phyloP scores from a whole-genome alignment of 2,113 vertebrate species.

The Macquaria australasica region DNA sequence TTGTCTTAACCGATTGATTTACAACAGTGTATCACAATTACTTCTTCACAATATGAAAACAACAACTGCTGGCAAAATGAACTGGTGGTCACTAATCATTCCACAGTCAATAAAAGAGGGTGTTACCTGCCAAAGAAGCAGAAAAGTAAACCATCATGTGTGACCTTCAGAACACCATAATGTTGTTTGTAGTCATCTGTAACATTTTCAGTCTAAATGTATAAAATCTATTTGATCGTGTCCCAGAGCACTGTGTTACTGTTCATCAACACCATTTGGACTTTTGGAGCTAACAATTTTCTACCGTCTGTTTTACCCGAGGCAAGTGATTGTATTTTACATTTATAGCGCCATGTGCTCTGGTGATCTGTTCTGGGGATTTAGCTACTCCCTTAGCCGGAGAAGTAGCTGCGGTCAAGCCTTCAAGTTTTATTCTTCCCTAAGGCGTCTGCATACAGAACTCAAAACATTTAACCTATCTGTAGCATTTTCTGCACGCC shows the following conservation, averaged over 20 bases:
- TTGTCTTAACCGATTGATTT: neutral
- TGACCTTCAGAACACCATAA: neutral
- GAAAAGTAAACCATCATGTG: neutral
- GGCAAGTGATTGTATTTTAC: conserved; percentile 13
- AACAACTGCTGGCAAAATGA: neutral
- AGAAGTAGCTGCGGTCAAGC: neutral
- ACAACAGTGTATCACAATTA: neutral
- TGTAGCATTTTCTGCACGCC: neutral
- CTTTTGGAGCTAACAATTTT: neutral
- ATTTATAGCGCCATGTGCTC: conserved; percentile 22
- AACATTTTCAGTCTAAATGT: neutral
- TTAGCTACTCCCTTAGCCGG: neutral
- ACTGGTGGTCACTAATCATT: neutral
- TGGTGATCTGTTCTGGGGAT: neutral
- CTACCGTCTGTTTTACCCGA: neutral
- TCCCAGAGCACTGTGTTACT: conserved; percentile 8
- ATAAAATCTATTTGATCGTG: conserved; percentile 25
- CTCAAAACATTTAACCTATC: neutral
- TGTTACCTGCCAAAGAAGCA: neutral
- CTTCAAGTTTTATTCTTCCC: neutral
- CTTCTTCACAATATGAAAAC: neutral
- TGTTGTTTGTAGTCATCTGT: neutral
- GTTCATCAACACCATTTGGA: conserved; percentile 30
- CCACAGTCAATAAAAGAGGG: neutral
- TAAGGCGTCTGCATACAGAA: neutral